Conservation (phyloP, 2,888 invertebrate species). For the Hesperia comma region DNA sequence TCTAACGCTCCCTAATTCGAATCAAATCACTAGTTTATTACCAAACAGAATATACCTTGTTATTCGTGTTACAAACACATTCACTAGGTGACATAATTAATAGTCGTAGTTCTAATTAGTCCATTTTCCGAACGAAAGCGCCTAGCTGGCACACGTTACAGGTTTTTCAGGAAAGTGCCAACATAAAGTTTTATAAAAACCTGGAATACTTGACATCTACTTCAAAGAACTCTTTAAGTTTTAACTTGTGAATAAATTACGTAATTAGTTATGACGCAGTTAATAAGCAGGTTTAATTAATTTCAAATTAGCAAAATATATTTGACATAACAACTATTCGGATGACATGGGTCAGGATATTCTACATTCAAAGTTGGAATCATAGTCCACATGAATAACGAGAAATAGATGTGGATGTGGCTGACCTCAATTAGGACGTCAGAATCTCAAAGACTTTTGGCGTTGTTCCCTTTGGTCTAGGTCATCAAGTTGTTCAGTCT, state of each 20-base stretch:
- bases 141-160: conserved; percentile 23
- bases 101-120: conserved; percentile 28
- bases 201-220: conserved; percentile 21
- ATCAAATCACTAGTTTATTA: too few species aligned
- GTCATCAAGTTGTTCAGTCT: too few species aligned
- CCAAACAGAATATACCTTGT: neutral
- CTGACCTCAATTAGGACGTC: too few species aligned
- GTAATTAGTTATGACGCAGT: conserved; percentile 17
- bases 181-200: conserved; percentile 25
- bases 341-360: too few species aligned
- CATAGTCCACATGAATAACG: too few species aligned
- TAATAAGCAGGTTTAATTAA: neutral
- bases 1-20: too few species aligned
- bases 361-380: too few species aligned
- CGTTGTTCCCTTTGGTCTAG: too few species aligned
- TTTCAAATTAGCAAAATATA: neutral
- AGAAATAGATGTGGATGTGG: too few species aligned
- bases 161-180: conserved; percentile 17
- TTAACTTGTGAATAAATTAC: conserved; percentile 1
- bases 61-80: conserved; percentile 1
- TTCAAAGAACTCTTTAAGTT: conserved; percentile 12
- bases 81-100: conserved; percentile 2
- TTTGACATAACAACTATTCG: too few species aligned
- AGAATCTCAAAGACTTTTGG: too few species aligned
- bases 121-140: conserved; percentile 24